Evolutionary conservation across 1,140 invertebrate species (phyloP), one percentile per base, ranked within the genome.

Genomic region (Drosophila kepulauana): DNA sequence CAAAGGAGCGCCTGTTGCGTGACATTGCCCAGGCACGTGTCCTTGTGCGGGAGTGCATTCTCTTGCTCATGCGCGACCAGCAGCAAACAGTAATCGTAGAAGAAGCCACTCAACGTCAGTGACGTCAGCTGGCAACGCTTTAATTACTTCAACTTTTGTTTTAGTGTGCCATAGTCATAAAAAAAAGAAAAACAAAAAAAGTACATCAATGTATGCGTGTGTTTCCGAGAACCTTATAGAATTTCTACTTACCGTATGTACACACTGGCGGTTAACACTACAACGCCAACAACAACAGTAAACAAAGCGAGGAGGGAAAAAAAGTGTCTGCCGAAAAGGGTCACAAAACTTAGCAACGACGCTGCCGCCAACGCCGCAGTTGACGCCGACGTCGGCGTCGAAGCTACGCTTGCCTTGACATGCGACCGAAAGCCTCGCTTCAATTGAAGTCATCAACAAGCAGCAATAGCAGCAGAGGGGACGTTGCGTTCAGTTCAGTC

Each of bases 1-100:
- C 85, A n/a, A 85, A 75, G 64, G 85, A 88, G n/a, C 71, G 85
- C 3, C 54, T 88, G 5, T 46, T 81, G 16, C 70, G 81, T 33
- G 81, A 88, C 20, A 89, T 88, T 15, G 71, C 65, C 33, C 78
- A 85, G 7, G 85, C 85, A n/a, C 82, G 85, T 25, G 41, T 76
- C 2, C 41, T 79, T 0, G 68, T 90, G 38, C 63, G 72, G 6
- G 71, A 85, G 43, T 85, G 78, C 30, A 30, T 73, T 1, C 7
- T 74, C 11, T 45, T 85, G 33, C 71, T 88, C 10, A 75, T 79
- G 48, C 67, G 66, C 25, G 70, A 87, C 45, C 41, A 61, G 4
- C 20, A 49, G 4, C 30, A 25, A 25, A 33, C 28, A 33, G 11
- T 43, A 28, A 25, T 25, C 20, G 35, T 8, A 6, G 15, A 61